Evolutionary conservation across 2,113 vertebrate species (phyloP), one percentile per base, ranked within the genome.

Genomic region (Saccopteryx bilineata): DNA sequence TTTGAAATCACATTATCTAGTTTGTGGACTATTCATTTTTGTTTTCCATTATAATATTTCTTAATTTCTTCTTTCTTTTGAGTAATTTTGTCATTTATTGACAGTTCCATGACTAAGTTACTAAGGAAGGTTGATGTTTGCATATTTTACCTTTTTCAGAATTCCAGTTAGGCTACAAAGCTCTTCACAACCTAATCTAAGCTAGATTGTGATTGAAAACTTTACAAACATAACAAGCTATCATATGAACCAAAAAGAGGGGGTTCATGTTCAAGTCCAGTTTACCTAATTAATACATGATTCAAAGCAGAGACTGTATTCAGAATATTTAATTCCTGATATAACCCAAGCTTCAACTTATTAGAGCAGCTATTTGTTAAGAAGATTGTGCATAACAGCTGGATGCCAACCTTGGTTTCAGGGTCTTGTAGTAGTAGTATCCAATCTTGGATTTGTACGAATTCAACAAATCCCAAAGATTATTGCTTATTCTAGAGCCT

Each of bases 1-100:
- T 92, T 88, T 17, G 39, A 81, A 75, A 85, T 7, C 4, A 84
- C 69, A 63, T 94, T 68, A 69, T 24, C 10, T 31, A 78, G 23
- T 76, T 69, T 56, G 15, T 78, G 9, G 3, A 19, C 52, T 58
- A 61, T 23, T 69, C 65, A 18, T 91, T 91, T 50, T 50, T 72
- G 21, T 65, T 96, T 94, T 90, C 61, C 50, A 83, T 90, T 68
- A 66, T 68, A 71, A 50, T 71, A n/a, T 83, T 76, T 48, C 48
- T 82, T 18, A 83, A 10, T 90, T 96, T 93, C 58, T 84, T 17
- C 12, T 26, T 56, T 31, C 31, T 75, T 19, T 50, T 60, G 17
- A 79, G 39, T 91, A 63, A 56, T 58, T 76, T 69, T 95, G 31
- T 46, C 87, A 9, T 65, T 78, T n/a, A 68, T 86, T 94, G 39